A percentile compares a stretch with the other conserved stretches of the same genome.
Evolutionary conservation across 1,140 invertebrate genomes (phyloP).

Genomic region (Neodiprion fabricii): DNA sequence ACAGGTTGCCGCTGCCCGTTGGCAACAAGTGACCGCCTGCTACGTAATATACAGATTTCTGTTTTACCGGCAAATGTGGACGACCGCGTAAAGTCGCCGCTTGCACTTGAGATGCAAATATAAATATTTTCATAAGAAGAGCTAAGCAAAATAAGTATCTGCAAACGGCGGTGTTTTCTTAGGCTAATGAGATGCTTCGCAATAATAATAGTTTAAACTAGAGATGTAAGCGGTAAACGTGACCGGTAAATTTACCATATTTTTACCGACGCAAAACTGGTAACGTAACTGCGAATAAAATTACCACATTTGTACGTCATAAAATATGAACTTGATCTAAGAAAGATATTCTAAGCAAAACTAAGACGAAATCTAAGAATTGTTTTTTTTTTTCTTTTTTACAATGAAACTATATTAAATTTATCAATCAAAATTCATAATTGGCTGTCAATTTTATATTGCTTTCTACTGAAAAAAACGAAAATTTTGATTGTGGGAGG

Average conservation of each 20-base stretch:
- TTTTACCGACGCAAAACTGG: not conserved
- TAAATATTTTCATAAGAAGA: not conserved
- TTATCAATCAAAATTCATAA: too few relatives aligned
- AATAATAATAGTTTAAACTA: too few relatives aligned
- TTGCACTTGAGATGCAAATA: not conserved
- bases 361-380: not conserved
- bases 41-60: conserved; percentile 18
- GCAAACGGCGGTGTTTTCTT: not conserved
- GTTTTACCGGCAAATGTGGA: conserved; percentile 12
- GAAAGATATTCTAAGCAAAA: not conserved
- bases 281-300: not conserved
- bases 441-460: too few relatives aligned
- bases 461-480: too few relatives aligned
- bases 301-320: not conserved
- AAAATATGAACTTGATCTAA: conserved; percentile 2
- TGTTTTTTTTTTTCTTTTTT: not conserved
- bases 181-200: not conserved
- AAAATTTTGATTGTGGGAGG: too few relatives aligned
- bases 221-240: too few relatives aligned
- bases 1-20: conserved; percentile 25
- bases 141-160: not conserved
- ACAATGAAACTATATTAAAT: too few relatives aligned
- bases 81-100: too few relatives aligned
- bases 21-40: conserved; percentile 31
- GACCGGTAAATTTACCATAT: too few relatives aligned